A percentile compares a stretch with the other conserved stretches of the same genome.
phyloP scores from a whole-genome alignment of 2,113 vertebrate genomes.

The Lathamus discolor region DNA sequence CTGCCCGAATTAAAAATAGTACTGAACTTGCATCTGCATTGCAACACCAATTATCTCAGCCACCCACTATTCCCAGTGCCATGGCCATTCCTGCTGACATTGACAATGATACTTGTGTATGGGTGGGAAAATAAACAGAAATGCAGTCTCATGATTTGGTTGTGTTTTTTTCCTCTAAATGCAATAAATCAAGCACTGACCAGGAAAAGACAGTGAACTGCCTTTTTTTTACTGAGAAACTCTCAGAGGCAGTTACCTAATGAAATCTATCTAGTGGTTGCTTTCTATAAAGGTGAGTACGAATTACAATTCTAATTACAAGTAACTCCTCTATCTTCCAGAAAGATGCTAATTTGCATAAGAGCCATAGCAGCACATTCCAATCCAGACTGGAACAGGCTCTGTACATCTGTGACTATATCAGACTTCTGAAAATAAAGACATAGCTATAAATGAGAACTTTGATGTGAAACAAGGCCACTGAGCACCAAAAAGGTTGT shows the following conservation, averaged over 20 bases:
- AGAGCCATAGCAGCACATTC: not conserved
- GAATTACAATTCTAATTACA: not conserved
- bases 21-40: not conserved
- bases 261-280: not conserved
- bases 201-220: not conserved
- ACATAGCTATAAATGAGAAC: not conserved
- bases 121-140: conserved; percentile 15
- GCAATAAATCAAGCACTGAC: not conserved
- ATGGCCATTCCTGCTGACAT: conserved; percentile 4
- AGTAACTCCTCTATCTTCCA: not conserved
- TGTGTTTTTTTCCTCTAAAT: not conserved
- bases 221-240: not conserved
- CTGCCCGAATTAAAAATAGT: conserved; percentile 14
- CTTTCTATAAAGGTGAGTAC: not conserved
- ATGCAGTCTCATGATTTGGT: not conserved
- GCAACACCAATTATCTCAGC: conserved; percentile 1
- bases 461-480: not conserved
- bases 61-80: conserved; percentile 13
- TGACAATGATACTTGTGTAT: not conserved
- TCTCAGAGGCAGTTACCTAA: not conserved
- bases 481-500: not conserved
- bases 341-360: not conserved
- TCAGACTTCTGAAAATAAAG: not conserved
- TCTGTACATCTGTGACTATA: not conserved
- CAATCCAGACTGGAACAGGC: not conserved